Conservation (phyloP, 2,888 invertebrate genomes). For the Apodemia duryi region DNA sequence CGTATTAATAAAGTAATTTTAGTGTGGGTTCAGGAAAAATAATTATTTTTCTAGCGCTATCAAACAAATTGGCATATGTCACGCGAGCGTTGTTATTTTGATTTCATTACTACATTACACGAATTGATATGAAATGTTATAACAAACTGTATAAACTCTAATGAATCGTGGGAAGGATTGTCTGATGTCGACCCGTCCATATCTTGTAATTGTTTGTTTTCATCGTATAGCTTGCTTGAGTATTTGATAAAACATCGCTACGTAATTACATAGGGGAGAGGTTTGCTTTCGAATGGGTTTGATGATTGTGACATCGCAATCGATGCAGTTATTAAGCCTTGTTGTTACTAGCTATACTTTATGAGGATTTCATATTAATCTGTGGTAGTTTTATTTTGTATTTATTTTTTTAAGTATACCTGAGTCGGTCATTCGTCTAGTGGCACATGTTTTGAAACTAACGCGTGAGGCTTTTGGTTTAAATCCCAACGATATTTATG, state of each 20-base stretch:
- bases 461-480: too few species aligned
- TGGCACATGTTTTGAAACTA: too few species aligned
- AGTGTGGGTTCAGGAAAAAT: slow-evolving; percentile 18
- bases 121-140: slow-evolving; percentile 54
- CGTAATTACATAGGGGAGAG: slow-evolving; percentile 16
- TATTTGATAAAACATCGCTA: slow-evolving; percentile 10
- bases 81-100: slow-evolving; percentile 66
- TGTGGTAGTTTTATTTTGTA: too few species aligned
- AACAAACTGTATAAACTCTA: slow-evolving; percentile 59
- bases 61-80: slow-evolving; percentile 46
- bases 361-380: background rate
- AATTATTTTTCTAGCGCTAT: slow-evolving; percentile 30
- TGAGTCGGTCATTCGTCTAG: too few species aligned
- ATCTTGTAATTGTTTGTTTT: slow-evolving; percentile 50
- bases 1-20: slow-evolving; percentile 13
- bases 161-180: slow-evolving; percentile 43
- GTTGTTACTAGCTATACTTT: background rate
- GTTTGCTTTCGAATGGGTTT: slow-evolving; percentile 1
- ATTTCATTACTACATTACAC: slow-evolving; percentile 58
- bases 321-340: background rate
- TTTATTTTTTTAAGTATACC: too few species aligned
- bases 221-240: slow-evolving; percentile 25
- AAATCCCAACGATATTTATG: too few species aligned
- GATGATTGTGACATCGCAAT: slow-evolving; percentile 2
- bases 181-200: slow-evolving; percentile 41